These are phyloP conservation scores for Calyptommatus sinebrachiatus DNA, from an alignment of 2,113 vertebrate species.

Conservation along the genomic window DNA sequence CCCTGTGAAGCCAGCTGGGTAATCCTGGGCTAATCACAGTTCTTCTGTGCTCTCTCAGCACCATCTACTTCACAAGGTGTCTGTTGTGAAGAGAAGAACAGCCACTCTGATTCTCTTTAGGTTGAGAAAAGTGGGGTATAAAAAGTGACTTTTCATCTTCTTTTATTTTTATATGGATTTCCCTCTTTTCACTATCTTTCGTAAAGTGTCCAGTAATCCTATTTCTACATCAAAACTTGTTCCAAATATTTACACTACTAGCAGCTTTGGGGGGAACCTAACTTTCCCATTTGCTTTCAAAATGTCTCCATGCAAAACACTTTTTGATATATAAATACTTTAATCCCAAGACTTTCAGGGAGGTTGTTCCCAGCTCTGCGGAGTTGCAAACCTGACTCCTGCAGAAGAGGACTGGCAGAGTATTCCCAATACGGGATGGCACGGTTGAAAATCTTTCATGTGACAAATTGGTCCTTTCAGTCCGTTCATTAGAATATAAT, in stretches of 20 bases:
- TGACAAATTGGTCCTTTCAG: conserved; percentile 44
- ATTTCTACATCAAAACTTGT: conserved; percentile 13
- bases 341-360: background rate
- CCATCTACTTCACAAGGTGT: too few relatives aligned
- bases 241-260: conserved; percentile 30
- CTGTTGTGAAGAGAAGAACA: too few relatives aligned
- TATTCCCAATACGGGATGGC: conserved; percentile 36
- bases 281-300: conserved; percentile 40
- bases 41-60: too few relatives aligned
- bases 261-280: conserved; percentile 50
- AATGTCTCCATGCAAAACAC: conserved; percentile 34
- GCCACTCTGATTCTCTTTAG: too few relatives aligned
- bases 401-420: conserved; percentile 55
- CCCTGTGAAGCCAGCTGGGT: background rate
- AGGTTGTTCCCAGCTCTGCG: background rate
- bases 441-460: conserved; percentile 48
- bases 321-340: conserved; percentile 20
- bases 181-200: background rate
- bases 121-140: too few relatives aligned
- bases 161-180: background rate
- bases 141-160: too few relatives aligned
- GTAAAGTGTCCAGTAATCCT: background rate
- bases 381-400: conserved; percentile 1
- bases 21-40: too few relatives aligned
- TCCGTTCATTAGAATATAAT: conserved; percentile 44